phyloP scores from a whole-genome alignment of 2,888 invertebrate genomes.

The Agriopis leucophaearia region DNA sequence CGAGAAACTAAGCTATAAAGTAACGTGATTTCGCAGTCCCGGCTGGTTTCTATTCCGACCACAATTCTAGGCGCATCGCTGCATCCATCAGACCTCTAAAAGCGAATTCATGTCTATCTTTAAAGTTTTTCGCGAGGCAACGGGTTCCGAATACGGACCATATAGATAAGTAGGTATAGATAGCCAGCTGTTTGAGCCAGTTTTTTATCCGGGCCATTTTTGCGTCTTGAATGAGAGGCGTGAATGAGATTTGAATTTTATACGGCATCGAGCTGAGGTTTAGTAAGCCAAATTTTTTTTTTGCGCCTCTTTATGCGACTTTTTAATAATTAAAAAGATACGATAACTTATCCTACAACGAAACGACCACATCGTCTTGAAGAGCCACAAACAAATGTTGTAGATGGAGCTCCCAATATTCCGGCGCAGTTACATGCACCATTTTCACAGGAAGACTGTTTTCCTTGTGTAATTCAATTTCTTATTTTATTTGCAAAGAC shows the following conservation, averaged over 20 bases:
- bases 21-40: constrained; percentile 49
- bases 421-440: too few relatives aligned
- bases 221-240: constrained; percentile 13
- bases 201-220: constrained; percentile 26
- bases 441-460: too few relatives aligned
- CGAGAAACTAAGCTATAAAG: constrained; percentile 49
- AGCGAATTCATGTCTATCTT: constrained; percentile 72
- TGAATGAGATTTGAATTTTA: constrained; percentile 25
- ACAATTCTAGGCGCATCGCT: constrained; percentile 47
- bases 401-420: too few relatives aligned
- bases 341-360: too few relatives aligned
- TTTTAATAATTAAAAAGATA: too few relatives aligned
- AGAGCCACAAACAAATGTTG: too few relatives aligned
- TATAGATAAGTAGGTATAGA: constrained; percentile 1
- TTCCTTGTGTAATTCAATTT: too few relatives aligned
- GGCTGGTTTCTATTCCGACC: constrained; percentile 45
- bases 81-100: constrained; percentile 64
- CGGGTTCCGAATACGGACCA: constrained; percentile 23
- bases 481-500: too few relatives aligned
- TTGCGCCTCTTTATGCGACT: too few relatives aligned
- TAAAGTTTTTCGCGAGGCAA: constrained; percentile 62
- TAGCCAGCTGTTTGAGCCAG: constrained; percentile 11
- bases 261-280: constrained; percentile 7
- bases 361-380: too few relatives aligned
- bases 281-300: background rate